phyloP scores from a whole-genome alignment of 2,797 vertebrate genomes.

The Coranthus polyacanthus region DNA sequence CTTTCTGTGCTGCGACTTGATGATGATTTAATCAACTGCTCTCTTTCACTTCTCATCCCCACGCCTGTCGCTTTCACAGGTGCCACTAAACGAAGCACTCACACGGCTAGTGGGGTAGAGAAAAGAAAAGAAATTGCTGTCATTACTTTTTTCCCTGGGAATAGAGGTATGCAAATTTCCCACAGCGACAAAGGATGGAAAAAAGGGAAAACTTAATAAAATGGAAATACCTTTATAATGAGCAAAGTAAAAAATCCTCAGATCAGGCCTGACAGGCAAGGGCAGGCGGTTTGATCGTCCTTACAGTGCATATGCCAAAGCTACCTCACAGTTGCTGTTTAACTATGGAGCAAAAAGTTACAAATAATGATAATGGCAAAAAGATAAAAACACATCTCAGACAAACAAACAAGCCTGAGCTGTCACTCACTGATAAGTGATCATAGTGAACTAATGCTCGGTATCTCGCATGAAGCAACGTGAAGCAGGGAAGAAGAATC shows the following conservation, averaged over 20 bases:
- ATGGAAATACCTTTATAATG: slow-evolving; percentile 92
- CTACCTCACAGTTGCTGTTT: slow-evolving; percentile 82
- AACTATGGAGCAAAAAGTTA: slow-evolving; percentile 77
- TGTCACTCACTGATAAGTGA: slow-evolving; percentile 79
- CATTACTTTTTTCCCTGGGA: slow-evolving; percentile 91
- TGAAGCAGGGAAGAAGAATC: slow-evolving; percentile 45
- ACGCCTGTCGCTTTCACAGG: slow-evolving; percentile 96
- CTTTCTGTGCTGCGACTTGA: slow-evolving; percentile 98
- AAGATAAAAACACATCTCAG: slow-evolving; percentile 63
- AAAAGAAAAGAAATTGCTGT: slow-evolving; percentile 93
- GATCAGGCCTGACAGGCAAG: slow-evolving; percentile 94
- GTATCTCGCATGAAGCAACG: slow-evolving; percentile 59
- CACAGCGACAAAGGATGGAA: slow-evolving; percentile 87
- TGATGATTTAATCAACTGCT: slow-evolving; percentile 99
- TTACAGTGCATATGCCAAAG: slow-evolving; percentile 84
- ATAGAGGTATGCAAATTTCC: slow-evolving; percentile 97
- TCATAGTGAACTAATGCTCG: slow-evolving; percentile 67
- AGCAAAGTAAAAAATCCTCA: slow-evolving; percentile 91
- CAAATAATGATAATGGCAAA: slow-evolving; percentile 76
- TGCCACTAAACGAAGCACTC: slow-evolving; percentile 98
- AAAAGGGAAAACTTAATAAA: slow-evolving; percentile 79
- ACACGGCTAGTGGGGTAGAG: slow-evolving; percentile 87
- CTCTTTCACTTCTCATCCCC: slow-evolving; percentile 99
- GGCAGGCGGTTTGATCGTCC: slow-evolving; percentile 91
- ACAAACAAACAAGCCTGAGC: slow-evolving; percentile 70